These are phyloP conservation scores for Melanostoma scalare DNA, from an alignment of 2,888 invertebrate species.

Conservation along the genomic window DNA sequence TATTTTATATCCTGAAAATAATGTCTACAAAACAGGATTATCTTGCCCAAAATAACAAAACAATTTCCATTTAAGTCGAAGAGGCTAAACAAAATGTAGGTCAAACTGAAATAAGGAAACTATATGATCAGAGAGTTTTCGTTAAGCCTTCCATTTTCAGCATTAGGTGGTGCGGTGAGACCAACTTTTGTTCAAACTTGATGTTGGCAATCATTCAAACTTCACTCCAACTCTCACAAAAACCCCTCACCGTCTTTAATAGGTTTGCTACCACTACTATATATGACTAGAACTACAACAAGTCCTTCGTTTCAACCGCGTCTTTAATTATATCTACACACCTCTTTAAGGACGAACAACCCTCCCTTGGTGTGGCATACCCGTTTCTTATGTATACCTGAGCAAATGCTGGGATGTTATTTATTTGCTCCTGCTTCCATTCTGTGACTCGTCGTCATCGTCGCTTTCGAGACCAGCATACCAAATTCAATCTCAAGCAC, in stretches of 20 bases:
- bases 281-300: background rate
- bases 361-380: slow-evolving; percentile 10
- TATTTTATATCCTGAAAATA: no score
- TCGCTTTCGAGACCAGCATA: slow-evolving; percentile 54
- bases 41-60: no score
- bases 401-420: slow-evolving; percentile 36
- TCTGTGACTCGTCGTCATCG: background rate
- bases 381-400: slow-evolving; percentile 31
- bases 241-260: background rate
- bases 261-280: background rate
- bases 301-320: slow-evolving; percentile 12
- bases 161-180: background rate
- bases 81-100: no score
- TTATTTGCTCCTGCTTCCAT: slow-evolving; percentile 38
- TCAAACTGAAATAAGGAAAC: no score
- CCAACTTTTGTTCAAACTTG: slow-evolving; percentile 15
- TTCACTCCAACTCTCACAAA: slow-evolving; percentile 1
- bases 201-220: slow-evolving; percentile 25
- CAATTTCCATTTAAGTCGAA: no score
- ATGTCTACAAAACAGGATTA: no score
- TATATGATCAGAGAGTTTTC: background rate
- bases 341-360: slow-evolving; percentile 52
- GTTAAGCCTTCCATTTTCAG: slow-evolving; percentile 9
- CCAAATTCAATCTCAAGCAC: slow-evolving; percentile 58
- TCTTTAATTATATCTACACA: slow-evolving; percentile 60